Percentiles rank a stretch among this genome's conserved stretches.
These are phyloP conservation scores for Epizoanthus fatuus DNA, from an alignment of 92 coral and sea anemone genomes.

Conservation along the genomic window DNA sequence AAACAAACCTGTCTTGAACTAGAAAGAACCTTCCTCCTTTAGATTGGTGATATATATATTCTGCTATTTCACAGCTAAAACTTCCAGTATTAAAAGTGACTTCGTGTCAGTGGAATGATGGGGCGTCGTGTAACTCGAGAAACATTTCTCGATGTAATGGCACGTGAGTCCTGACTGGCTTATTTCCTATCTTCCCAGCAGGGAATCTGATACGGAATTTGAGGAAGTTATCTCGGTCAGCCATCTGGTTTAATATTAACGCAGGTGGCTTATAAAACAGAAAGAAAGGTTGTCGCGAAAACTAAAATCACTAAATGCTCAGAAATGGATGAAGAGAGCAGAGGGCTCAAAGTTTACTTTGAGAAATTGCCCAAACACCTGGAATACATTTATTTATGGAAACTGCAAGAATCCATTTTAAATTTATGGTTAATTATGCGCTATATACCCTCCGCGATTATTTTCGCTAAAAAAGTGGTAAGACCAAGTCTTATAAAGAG, in stretches of 20 bases:
- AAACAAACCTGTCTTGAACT: constrained; percentile 20
- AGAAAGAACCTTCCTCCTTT: constrained; percentile 1
- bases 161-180: constrained; percentile 17
- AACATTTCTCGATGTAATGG: constrained; percentile 8
- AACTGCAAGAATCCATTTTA: too few relatives aligned
- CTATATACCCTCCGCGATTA: too few relatives aligned
- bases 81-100: neutral
- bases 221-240: neutral
- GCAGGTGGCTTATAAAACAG: neutral
- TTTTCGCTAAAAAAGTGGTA: too few relatives aligned
- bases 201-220: constrained; percentile 22
- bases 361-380: too few relatives aligned
- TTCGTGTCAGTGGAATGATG: neutral
- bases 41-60: neutral
- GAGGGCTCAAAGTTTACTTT: too few relatives aligned
- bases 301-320: too few relatives aligned
- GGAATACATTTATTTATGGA: too few relatives aligned
- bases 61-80: neutral
- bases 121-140: constrained; percentile 32
- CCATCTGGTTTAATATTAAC: constrained; percentile 35
- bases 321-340: too few relatives aligned
- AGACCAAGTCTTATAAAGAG: too few relatives aligned
- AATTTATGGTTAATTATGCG: too few relatives aligned
- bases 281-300: too few relatives aligned
- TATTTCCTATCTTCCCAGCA: constrained; percentile 10